A percentile compares a stretch with the other conserved stretches of the same genome.
phyloP scores from a whole-genome alignment of 2,113 vertebrate genomes.

The Rostratula benghalensis region DNA sequence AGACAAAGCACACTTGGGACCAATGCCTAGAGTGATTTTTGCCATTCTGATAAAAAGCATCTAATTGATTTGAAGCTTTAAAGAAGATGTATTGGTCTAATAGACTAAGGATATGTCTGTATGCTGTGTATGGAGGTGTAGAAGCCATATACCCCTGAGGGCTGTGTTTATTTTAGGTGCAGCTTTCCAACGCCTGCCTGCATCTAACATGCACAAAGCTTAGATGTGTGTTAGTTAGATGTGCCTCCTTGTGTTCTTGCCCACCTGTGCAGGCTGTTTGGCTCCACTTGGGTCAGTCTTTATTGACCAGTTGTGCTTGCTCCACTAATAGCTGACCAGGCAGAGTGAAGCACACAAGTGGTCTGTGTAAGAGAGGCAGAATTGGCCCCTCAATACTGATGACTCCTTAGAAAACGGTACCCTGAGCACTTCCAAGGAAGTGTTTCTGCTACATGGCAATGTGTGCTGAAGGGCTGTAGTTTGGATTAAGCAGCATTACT shows the following conservation, averaged over 20 bases:
- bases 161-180: neutral
- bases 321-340: neutral
- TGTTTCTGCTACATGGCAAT: neutral
- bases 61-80: neutral
- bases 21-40: neutral
- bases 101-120: neutral
- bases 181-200: neutral
- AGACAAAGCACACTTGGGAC: neutral
- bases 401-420: neutral
- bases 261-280: neutral
- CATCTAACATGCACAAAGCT: neutral
- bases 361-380: neutral
- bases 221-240: neutral
- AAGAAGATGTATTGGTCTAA: neutral
- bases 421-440: neutral
- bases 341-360: neutral
- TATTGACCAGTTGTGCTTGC: neutral
- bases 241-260: neutral
- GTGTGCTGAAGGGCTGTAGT: neutral
- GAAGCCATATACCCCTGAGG: neutral
- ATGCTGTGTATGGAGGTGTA: fast-evolving
- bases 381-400: neutral
- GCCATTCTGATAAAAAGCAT: neutral
- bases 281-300: neutral
- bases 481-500: neutral